Base-by-base conservation (phyloP, 1,140 invertebrate species). In the Drosophila rufa region DNA sequence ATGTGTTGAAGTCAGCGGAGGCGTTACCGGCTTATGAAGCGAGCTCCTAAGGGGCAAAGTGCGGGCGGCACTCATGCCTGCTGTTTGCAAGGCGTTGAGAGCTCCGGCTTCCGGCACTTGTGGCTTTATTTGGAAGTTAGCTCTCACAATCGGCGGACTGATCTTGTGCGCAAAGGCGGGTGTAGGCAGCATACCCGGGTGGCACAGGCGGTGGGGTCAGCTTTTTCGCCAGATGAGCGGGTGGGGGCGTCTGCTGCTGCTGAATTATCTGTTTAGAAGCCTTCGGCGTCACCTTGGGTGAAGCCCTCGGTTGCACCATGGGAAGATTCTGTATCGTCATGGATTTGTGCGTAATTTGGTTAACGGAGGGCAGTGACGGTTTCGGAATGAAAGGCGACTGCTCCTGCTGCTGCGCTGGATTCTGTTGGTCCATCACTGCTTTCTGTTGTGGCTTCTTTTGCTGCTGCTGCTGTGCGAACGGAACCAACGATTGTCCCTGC, bases 21-120 rank as follows among this genome's bases (percentile, higher is more conserved):
- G 17, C 19, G 57, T 33, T 36, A 36, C 9, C 5, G 60, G 3
- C 25, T 82, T 91, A 6, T 47, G 46, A 3, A 11, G n/a, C 0
- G 53, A 4, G 30, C 69, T 84, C 19, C 66, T 76, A 14, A 77
- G 89, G 2, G 83, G 83, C 46, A 89, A 17, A 3, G 84, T 89
- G 11, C 83, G 83, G 2, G 83, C 83, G 7, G 83, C 84, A 36
- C 56, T 77, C 27, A 57, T 8, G 2, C 15, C 25, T 38, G 27
- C 1, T 25, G 22, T 25, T 17, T n/a, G 6, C 45, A 27, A 5
- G 17, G 25, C 7, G 42, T 8, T 27, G 4, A 42, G 9, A 8
- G 3, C 11, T 38, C 19, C 19, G 1, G 22, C 22, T 25, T 5
- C 30, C n/a, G 22, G n/a, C 9, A 36, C 8, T 40, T 67, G 82